A percentile compares a stretch with the other conserved stretches of the same genome.
phyloP scores from a whole-genome alignment of 2,113 vertebrate species.

The Siniperca knerii region DNA sequence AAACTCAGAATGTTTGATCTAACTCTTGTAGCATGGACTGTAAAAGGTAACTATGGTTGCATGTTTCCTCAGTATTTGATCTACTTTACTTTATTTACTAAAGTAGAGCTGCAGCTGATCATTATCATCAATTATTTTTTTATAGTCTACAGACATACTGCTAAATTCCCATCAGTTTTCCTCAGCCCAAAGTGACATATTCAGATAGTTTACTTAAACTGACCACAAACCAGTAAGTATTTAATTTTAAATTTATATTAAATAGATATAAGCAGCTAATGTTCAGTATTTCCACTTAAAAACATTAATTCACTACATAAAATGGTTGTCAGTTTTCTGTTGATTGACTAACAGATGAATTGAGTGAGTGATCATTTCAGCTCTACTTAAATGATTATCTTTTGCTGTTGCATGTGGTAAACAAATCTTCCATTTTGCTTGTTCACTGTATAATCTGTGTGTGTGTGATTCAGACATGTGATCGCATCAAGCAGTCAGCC shows the following conservation, averaged over 20 bases:
- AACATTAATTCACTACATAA: not conserved
- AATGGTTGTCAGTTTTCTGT: not conserved
- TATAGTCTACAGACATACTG: not conserved
- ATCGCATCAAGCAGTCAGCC: constrained; percentile 98
- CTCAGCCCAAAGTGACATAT: not conserved
- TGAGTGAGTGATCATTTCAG: not conserved
- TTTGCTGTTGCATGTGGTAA: not conserved
- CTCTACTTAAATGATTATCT: constrained; percentile 16
- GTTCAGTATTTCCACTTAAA: not conserved
- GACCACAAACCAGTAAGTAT: not conserved
- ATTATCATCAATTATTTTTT: not conserved
- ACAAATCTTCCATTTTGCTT: not conserved
- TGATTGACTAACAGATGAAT: not conserved
- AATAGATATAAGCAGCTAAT: not conserved
- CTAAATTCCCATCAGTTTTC: not conserved
- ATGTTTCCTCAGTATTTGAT: not conserved
- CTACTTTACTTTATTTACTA: not conserved
- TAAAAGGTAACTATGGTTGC: not conserved
- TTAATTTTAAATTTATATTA: not conserved
- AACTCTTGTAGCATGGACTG: not conserved
- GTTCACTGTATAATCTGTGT: not conserved
- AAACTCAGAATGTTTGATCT: not conserved
- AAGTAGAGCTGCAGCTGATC: constrained; percentile 48
- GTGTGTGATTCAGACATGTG: constrained; percentile 88
- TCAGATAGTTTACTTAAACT: not conserved